These are phyloP conservation scores for Montipora foliosa DNA, from an alignment of 64 coral and sea anemone species.

Conservation along the genomic window DNA sequence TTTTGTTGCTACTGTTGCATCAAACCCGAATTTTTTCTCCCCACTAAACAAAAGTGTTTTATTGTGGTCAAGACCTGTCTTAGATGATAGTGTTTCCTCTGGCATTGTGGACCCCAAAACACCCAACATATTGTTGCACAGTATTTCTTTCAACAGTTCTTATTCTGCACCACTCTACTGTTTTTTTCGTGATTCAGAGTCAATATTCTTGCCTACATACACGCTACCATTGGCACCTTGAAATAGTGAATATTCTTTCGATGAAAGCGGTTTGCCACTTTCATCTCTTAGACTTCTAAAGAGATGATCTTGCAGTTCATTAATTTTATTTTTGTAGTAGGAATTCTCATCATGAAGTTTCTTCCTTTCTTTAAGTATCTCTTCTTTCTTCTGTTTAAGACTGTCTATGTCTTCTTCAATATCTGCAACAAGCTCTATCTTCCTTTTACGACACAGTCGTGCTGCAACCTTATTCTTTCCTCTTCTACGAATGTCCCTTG, in stretches of 20 bases:
- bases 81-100: neutral
- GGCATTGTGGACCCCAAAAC: neutral
- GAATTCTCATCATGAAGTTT: slow-evolving; percentile 76
- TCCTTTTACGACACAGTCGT: slow-evolving; percentile 92
- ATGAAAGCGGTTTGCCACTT: slow-evolving; percentile 75
- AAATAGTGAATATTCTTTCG: slow-evolving; percentile 84
- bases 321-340: slow-evolving; percentile 70
- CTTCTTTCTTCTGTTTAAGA: slow-evolving; percentile 72
- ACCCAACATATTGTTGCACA: neutral
- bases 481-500: slow-evolving; percentile 87
- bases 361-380: slow-evolving; percentile 75
- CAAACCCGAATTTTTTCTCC: neutral
- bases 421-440: slow-evolving; percentile 79
- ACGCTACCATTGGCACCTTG: slow-evolving; percentile 90
- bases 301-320: slow-evolving; percentile 71
- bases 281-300: slow-evolving; percentile 85
- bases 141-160: neutral
- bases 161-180: neutral
- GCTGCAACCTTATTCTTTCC: slow-evolving; percentile 99
- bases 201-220: slow-evolving; percentile 83
- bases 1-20: neutral
- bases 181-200: slow-evolving; percentile 33
- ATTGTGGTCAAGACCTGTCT: neutral
- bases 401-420: slow-evolving; percentile 74
- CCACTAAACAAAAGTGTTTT: neutral